Percentiles rank a stretch among this genome's conserved stretches.
Conservation (phyloP, 1,140 invertebrate species). For the Drosophila nebulosa region DNA sequence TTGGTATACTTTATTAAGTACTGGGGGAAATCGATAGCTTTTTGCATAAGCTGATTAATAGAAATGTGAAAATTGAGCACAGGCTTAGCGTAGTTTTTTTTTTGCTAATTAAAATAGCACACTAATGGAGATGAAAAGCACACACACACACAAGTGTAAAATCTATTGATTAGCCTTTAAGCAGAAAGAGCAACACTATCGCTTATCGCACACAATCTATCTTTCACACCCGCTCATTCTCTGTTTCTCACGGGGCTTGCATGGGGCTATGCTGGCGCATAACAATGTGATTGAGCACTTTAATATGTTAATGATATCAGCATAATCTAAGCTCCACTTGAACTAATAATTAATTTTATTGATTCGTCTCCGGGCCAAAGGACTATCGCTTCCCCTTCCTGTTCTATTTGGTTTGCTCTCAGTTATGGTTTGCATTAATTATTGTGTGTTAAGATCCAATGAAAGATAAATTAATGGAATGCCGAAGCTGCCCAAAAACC, state of each 20-base stretch:
- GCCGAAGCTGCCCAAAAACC: background rate
- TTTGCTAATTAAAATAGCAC: conserved; percentile 62
- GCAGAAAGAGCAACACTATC: background rate
- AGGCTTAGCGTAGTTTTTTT: conserved; percentile 41
- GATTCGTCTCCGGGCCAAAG: conserved; percentile 24
- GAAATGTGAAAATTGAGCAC: conserved; percentile 40
- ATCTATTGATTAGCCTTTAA: background rate
- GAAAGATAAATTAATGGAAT: background rate
- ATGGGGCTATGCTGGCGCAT: background rate
- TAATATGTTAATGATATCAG: conserved; percentile 54
- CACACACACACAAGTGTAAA: too few relatives aligned
- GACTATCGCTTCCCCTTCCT: conserved; percentile 14
- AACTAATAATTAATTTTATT: conserved; percentile 71
- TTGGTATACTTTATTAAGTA: background rate
- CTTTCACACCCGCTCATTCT: background rate
- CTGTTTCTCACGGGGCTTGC: background rate
- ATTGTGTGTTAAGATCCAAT: conserved; percentile 4
- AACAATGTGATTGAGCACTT: conserved; percentile 20
- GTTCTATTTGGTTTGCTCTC: conserved; percentile 8
- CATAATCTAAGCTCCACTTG: conserved; percentile 17
- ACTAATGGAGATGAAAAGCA: conserved; percentile 7
- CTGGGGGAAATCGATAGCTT: conserved; percentile 20
- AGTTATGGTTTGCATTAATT: conserved; percentile 26
- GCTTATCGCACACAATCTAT: background rate
- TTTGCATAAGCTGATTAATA: conserved; percentile 61